Percentiles rank a stretch among this genome's conserved stretches.
Evolutionary conservation across 2,113 vertebrate species (phyloP).

Genomic region (Neomonachus schauinslandi): DNA sequence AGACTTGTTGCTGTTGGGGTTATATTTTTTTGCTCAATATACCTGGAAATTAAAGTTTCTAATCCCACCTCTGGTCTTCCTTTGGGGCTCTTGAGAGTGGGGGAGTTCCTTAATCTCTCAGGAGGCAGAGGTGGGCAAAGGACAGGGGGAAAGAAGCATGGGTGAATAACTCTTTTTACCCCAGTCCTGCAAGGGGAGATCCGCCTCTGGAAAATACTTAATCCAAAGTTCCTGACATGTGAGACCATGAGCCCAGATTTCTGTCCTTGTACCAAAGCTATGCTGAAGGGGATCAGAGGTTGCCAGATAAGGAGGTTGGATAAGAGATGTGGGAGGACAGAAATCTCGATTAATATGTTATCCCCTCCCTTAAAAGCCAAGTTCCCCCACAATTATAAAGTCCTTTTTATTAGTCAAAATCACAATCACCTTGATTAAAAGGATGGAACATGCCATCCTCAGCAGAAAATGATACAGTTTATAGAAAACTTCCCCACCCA

Average conservation of each 20-base stretch:
- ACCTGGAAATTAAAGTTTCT: slow-evolving; percentile 72
- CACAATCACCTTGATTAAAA: slow-evolving; percentile 83
- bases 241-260: background rate
- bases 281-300: background rate
- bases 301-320: background rate
- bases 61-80: background rate
- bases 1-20: background rate
- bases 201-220: slow-evolving; percentile 2
- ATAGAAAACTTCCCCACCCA: slow-evolving; percentile 77
- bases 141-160: background rate
- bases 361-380: slow-evolving; percentile 64
- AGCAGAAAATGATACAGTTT: slow-evolving; percentile 80
- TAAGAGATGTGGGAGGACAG: background rate
- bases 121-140: background rate
- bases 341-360: background rate
- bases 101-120: background rate
- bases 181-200: background rate
- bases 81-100: background rate
- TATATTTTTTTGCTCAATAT: slow-evolving; percentile 41
- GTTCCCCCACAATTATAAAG: slow-evolving; percentile 79
- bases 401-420: slow-evolving; percentile 83
- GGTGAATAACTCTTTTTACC: background rate
- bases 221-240: background rate
- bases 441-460: slow-evolving; percentile 75
- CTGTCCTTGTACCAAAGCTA: background rate